Evolutionary conservation across 2,888 invertebrate genomes (phyloP).

Genomic region (Unio pictorum): DNA sequence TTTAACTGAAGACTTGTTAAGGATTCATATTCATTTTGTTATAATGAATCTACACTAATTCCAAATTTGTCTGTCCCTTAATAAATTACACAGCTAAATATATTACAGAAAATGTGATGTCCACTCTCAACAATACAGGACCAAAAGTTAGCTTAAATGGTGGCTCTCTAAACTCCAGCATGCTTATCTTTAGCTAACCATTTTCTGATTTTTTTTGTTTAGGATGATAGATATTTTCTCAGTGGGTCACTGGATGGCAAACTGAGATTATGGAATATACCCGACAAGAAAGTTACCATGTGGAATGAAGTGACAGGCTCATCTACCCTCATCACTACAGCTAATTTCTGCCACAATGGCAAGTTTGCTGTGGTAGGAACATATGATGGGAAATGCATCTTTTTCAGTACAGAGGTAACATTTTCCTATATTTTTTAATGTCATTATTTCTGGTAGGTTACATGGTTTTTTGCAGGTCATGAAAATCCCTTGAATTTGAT

Average conservation of each 20-base stretch:
- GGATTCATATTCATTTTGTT: too few species aligned
- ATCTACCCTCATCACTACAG: slow-evolving; percentile 91
- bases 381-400: slow-evolving; percentile 98
- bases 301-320: slow-evolving; percentile 93
- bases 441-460: too few species aligned
- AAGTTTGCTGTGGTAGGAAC: slow-evolving; percentile 98
- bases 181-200: not conserved
- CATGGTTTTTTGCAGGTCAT: too few species aligned
- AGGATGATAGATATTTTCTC: slow-evolving; percentile 86
- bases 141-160: not conserved
- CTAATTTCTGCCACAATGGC: slow-evolving; percentile 97
- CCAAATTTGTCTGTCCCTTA: too few species aligned
- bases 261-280: slow-evolving; percentile 98
- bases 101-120: not conserved
- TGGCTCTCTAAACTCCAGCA: not conserved
- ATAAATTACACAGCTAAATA: not conserved
- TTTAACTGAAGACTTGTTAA: too few species aligned
- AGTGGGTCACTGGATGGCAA: slow-evolving; percentile 99
- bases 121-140: not conserved
- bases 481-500: too few species aligned
- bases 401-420: slow-evolving; percentile 90
- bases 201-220: slow-evolving; percentile 19
- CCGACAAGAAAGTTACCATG: slow-evolving; percentile 97
- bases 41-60: too few species aligned
- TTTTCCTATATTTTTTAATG: too few species aligned